Evolutionary conservation across 2,797 vertebrate genomes (phyloP), one percentile per base, ranked within the genome.

Genomic region (Etheostoma perlongum): DNA sequence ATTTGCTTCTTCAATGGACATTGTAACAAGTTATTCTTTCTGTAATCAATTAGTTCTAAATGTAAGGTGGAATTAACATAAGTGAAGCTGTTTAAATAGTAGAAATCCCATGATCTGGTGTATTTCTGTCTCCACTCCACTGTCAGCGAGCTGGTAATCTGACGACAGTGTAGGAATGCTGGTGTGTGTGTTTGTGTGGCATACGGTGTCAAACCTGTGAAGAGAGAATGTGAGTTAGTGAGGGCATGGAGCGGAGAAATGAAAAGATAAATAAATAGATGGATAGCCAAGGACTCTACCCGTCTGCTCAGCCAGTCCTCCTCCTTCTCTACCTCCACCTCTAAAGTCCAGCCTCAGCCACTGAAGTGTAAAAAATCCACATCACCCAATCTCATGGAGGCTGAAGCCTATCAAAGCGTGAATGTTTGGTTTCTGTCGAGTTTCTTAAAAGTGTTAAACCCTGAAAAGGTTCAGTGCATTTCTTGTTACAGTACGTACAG

Each of bases 311-410:
- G 76, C 30, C 54, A 60, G 66, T 71, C 67, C 59, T 76, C 51
- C 42, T 58, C 62, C 54, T 72, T 21, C 66, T 87, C 64, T 11
- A 62, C 67, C 75, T 81, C 76, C 68, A 82, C 65, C 78, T 78
- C 79, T 19, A 33, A 82, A 76, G 67, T 82, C 67, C 65, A 81
- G 75, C 57, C 62, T 77, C 10, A n/a, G 62, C 68, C 61, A 60
- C 78, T 59, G 78, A 74, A 77, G 87, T 44, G 78, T 89, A 84
- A 79, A 83, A 76, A 82, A 83, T 82, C 74, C 82, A 80, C 85
- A 77, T 82, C 64, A 79, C 76, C 83, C 84, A 88, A 91, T 91
- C 77, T 83, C 79, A 75, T 65, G 71, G 49, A 64, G 60, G 63
- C 72, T 67, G 78, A 74, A 70, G 81, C 60, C 79, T 61, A 86